Evolutionary conservation across 2,113 vertebrate species (phyloP).

Genomic region (Dolichotis patagonum): DNA sequence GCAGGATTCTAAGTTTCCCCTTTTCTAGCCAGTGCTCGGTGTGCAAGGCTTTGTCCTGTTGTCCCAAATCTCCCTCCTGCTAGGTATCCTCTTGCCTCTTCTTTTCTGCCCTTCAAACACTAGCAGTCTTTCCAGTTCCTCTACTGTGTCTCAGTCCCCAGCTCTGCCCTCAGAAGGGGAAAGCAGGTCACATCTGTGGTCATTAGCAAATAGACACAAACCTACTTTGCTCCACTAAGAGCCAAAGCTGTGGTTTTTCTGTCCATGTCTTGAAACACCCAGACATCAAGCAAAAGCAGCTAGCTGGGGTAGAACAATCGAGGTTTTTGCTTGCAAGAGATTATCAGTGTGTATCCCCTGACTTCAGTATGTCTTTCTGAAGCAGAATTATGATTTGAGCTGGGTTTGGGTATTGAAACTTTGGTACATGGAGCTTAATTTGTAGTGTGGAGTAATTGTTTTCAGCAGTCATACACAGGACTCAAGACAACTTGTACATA

Average conservation of each 20-base stretch:
- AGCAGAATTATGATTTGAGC: constrained; percentile 62
- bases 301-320: neutral
- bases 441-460: constrained; percentile 62
- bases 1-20: neutral
- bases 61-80: neutral
- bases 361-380: constrained; percentile 62
- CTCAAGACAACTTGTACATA: neutral
- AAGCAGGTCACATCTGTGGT: constrained; percentile 37
- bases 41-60: neutral
- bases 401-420: constrained; percentile 75
- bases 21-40: neutral
- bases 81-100: neutral
- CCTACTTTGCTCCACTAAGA: constrained; percentile 15
- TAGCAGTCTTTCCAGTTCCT: neutral
- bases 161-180: constrained; percentile 30
- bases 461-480: neutral
- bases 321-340: neutral
- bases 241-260: constrained; percentile 65
- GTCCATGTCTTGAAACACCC: neutral
- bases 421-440: constrained; percentile 59
- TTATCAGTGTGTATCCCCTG: constrained; percentile 51
- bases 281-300: neutral
- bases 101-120: neutral
- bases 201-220: constrained; percentile 29
- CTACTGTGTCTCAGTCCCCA: neutral